Percentiles rank a stretch among this genome's conserved stretches.
phyloP scores from a whole-genome alignment of 2,888 invertebrate species.

The Hemaris fuciformis region DNA sequence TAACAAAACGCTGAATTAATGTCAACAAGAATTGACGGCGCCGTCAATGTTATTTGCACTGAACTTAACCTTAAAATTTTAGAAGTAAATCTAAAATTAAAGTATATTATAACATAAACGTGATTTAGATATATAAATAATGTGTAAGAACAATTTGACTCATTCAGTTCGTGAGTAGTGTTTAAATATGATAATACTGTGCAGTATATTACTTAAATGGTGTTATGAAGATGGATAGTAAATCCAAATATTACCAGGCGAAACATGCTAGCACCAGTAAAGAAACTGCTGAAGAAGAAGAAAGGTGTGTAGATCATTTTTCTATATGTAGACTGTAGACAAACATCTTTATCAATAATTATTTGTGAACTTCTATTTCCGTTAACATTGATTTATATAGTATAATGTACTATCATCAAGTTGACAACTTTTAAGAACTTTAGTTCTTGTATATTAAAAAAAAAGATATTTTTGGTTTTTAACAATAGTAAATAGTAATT shows the following conservation, averaged over 20 bases:
- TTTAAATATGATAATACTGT: slow-evolving; percentile 28
- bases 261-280: slow-evolving; percentile 55
- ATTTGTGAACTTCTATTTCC: no score
- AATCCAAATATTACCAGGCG: slow-evolving; percentile 38
- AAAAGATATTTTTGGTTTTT: no score
- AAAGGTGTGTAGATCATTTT: slow-evolving; percentile 37
- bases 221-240: slow-evolving; percentile 62
- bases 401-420: no score
- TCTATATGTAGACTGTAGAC: background rate
- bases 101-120: background rate
- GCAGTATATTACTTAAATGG: slow-evolving; percentile 24
- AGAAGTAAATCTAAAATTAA: background rate
- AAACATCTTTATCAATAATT: no score
- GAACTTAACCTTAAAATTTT: background rate
- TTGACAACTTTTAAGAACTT: no score
- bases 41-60: background rate
- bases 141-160: background rate
- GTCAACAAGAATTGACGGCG: background rate
- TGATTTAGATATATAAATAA: no score
- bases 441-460: no score
- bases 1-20: background rate
- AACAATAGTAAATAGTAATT: no score
- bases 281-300: slow-evolving; percentile 61
- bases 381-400: no score
- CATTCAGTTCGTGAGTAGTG: slow-evolving; percentile 13